These are phyloP conservation scores for Typhlichthys eigenmanni DNA, from an alignment of 2,797 vertebrate species.

Conservation along the genomic window DNA sequence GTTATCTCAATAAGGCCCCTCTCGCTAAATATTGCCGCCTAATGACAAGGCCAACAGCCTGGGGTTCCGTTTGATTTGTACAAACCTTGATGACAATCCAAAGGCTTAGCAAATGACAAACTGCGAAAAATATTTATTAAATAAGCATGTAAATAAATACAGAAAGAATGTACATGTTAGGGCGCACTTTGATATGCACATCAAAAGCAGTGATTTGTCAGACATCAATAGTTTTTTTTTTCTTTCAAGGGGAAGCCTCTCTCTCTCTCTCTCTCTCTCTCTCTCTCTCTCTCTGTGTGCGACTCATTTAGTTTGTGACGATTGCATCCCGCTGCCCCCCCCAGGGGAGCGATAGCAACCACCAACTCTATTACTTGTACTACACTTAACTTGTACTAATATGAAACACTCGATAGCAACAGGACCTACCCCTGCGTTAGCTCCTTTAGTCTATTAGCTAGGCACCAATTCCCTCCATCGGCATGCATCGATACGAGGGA, in stretches of 20 bases:
- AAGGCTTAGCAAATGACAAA: constrained; percentile 43
- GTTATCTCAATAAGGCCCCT: constrained; percentile 51
- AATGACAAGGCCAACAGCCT: constrained; percentile 59
- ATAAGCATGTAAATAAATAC: constrained; percentile 52
- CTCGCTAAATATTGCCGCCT: constrained; percentile 65
- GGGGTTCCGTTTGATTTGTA: constrained; percentile 41
- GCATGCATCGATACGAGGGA: constrained; percentile 54
- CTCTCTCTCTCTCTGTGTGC: constrained; percentile 38
- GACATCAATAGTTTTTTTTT: constrained; percentile 64
- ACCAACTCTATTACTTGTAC: constrained; percentile 77
- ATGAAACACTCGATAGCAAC: constrained; percentile 76
- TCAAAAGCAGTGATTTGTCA: constrained; percentile 66
- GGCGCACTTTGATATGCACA: constrained; percentile 69
- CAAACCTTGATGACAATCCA: constrained; percentile 57
- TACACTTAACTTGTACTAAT: constrained; percentile 76
- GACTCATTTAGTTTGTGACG: constrained; percentile 68
- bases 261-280: constrained; percentile 13
- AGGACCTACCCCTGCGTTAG: constrained; percentile 66
- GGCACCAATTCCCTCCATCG: constrained; percentile 64
- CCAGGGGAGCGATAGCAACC: constrained; percentile 71
- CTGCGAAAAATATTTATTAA: constrained; percentile 39
- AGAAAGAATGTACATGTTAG: constrained; percentile 55
- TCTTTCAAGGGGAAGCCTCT: constrained; percentile 50
- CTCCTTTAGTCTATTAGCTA: constrained; percentile 71
- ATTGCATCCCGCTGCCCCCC: constrained; percentile 70